phyloP scores from a whole-genome alignment of 2,888 invertebrate genomes.

The Tribolium freemani region DNA sequence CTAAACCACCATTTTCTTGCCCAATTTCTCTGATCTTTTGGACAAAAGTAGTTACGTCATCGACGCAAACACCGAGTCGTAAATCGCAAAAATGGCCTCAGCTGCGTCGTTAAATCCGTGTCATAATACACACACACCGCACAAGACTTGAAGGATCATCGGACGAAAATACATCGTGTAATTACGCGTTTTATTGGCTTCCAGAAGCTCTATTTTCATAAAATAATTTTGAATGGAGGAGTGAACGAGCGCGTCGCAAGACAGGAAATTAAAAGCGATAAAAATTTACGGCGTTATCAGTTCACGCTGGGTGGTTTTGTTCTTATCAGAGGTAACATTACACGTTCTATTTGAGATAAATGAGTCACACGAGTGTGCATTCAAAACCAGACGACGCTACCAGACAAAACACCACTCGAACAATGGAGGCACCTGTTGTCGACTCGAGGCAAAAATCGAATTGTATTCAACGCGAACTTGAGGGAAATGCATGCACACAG shows the following conservation, averaged over 20 bases:
- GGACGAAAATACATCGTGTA: constrained; percentile 12
- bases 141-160: constrained; percentile 6
- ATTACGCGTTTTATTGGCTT: constrained; percentile 21
- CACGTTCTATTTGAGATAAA: constrained; percentile 28
- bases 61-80: constrained; percentile 9
- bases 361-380: constrained; percentile 16
- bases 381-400: constrained; percentile 26
- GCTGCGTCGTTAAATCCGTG: constrained; percentile 3
- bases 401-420: constrained; percentile 23
- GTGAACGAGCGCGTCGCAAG: not conserved
- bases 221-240: constrained; percentile 1
- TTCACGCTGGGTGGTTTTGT: constrained; percentile 13
- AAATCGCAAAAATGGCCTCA: constrained; percentile 8
- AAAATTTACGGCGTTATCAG: constrained; percentile 23
- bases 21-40: constrained; percentile 6
- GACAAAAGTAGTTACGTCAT: constrained; percentile 14
- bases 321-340: constrained; percentile 27
- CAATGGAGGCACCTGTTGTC: constrained; percentile 30
- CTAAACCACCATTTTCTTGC: constrained; percentile 21
- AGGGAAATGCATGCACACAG: not conserved
- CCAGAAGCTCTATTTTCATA: constrained; percentile 2
- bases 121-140: not conserved
- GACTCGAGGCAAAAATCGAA: not conserved
- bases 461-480: not conserved
- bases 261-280: constrained; percentile 22